Evolutionary conservation across 2,888 invertebrate species (phyloP).

Genomic region (Acleris cristana): DNA sequence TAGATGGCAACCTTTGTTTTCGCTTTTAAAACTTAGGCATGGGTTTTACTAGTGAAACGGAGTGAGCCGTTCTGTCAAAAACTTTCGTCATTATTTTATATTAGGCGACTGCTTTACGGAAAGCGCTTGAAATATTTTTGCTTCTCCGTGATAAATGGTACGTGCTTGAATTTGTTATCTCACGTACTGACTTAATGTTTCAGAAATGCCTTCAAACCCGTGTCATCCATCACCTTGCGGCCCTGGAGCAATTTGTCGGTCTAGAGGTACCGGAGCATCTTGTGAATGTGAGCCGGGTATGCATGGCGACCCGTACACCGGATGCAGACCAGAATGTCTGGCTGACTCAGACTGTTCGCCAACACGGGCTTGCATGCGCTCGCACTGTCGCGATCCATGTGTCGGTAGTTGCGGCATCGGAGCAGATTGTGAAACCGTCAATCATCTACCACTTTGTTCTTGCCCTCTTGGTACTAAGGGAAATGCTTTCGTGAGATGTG

Average conservation of each 20-base stretch:
- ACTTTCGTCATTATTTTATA: constrained; percentile 1
- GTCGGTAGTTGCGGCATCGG: constrained; percentile 92
- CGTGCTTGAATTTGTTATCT: constrained; percentile 5
- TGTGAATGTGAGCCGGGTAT: constrained; percentile 90
- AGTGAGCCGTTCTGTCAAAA: constrained; percentile 51
- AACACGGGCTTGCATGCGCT: constrained; percentile 91
- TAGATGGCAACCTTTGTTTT: constrained; percentile 51
- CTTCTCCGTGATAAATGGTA: constrained; percentile 5
- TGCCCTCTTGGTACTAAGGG: constrained; percentile 88
- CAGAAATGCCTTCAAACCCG: constrained; percentile 81
- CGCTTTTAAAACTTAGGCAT: constrained; percentile 83
- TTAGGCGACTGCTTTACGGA: constrained; percentile 45
- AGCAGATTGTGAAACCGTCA: constrained; percentile 89
- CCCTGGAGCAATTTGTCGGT: constrained; percentile 91
- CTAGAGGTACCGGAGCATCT: constrained; percentile 87
- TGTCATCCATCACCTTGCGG: constrained; percentile 94
- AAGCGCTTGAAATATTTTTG: constrained; percentile 60
- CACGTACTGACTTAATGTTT: constrained; percentile 45
- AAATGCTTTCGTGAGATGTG: constrained; percentile 88
- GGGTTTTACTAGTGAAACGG: constrained; percentile 79
- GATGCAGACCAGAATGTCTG: constrained; percentile 92
- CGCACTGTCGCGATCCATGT: constrained; percentile 93
- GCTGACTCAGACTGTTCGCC: constrained; percentile 94
- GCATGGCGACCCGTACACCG: constrained; percentile 90
- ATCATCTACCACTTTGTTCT: constrained; percentile 88